These are phyloP conservation scores for Drosophila baimaii DNA, from an alignment of 1,140 invertebrate species.

Conservation along the genomic window DNA sequence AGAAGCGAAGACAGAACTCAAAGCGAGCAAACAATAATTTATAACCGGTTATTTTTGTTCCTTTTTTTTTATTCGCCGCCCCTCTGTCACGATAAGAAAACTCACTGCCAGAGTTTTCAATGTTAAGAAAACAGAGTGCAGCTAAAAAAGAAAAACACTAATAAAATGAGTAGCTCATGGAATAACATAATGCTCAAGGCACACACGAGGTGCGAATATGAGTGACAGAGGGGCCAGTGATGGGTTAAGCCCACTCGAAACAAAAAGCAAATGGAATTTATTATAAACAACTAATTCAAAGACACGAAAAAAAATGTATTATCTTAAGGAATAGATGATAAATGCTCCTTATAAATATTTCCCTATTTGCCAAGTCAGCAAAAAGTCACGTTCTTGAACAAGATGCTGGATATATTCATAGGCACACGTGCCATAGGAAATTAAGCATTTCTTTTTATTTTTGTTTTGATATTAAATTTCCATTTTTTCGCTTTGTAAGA, in stretches of 20 bases:
- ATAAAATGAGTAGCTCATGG: neutral
- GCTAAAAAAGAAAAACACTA: slow-evolving; percentile 10
- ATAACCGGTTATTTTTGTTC: slow-evolving; percentile 63
- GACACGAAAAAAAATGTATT: too few relatives aligned
- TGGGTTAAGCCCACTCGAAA: slow-evolving; percentile 3
- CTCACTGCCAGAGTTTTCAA: slow-evolving; percentile 16
- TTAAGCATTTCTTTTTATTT: neutral
- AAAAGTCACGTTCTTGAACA: neutral
- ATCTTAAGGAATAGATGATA: too few relatives aligned
- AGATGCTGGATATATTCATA: neutral
- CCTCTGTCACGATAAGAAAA: slow-evolving; percentile 58
- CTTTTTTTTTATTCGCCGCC: slow-evolving; percentile 25
- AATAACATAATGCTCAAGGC: neutral
- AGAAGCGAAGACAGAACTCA: slow-evolving; percentile 48
- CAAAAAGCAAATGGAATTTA: neutral
- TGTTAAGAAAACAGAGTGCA: slow-evolving; percentile 40
- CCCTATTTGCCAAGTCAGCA: neutral
- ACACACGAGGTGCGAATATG: slow-evolving; percentile 45
- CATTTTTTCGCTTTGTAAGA: too few relatives aligned
- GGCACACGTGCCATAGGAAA: neutral
- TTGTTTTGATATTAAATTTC: too few relatives aligned
- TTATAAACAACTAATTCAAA: too few relatives aligned
- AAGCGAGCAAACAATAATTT: slow-evolving; percentile 55
- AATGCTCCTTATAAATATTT: neutral
- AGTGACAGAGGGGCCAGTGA: slow-evolving; percentile 15